phyloP scores from a whole-genome alignment of 2,113 vertebrate species.

The Serilophus lunatus region DNA sequence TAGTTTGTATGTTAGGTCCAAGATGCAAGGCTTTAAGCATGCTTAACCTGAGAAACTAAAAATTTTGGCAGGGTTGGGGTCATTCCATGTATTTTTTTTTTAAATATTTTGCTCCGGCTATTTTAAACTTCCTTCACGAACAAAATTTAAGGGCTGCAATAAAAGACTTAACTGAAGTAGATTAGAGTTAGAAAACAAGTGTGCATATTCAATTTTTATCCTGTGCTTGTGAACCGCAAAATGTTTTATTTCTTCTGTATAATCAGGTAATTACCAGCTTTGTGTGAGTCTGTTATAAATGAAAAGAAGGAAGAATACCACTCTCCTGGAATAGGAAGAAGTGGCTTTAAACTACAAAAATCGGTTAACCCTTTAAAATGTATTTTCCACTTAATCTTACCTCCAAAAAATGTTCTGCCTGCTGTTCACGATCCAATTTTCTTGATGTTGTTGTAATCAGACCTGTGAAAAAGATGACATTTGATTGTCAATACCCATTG shows the following conservation, averaged over 20 bases:
- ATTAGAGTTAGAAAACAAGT: neutral
- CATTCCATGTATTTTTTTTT: fast-evolving
- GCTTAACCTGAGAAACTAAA: neutral
- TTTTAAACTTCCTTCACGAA: neutral
- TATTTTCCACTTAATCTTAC: conserved; percentile 67
- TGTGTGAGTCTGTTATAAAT: neutral
- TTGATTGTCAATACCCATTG: conserved; percentile 50
- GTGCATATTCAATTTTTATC: neutral
- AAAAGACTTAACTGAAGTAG: neutral
- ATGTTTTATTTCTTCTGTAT: neutral
- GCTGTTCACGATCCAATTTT: conserved; percentile 94
- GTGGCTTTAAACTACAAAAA: neutral
- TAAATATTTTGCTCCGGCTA: neutral
- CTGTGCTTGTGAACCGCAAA: neutral
- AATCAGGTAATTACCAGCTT: neutral
- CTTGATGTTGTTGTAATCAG: conserved; percentile 92
- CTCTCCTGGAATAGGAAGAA: neutral
- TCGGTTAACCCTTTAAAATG: neutral
- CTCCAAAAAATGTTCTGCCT: conserved; percentile 93
- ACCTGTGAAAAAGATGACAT: conserved; percentile 77
- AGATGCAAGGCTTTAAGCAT: neutral
- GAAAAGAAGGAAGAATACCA: neutral
- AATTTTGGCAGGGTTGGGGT: neutral
- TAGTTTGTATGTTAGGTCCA: neutral
- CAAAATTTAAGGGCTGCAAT: neutral